Percentiles rank a stretch among this genome's conserved stretches.
Conservation (phyloP, 2,113 vertebrate species). For the Lethenteron reissneri region DNA sequence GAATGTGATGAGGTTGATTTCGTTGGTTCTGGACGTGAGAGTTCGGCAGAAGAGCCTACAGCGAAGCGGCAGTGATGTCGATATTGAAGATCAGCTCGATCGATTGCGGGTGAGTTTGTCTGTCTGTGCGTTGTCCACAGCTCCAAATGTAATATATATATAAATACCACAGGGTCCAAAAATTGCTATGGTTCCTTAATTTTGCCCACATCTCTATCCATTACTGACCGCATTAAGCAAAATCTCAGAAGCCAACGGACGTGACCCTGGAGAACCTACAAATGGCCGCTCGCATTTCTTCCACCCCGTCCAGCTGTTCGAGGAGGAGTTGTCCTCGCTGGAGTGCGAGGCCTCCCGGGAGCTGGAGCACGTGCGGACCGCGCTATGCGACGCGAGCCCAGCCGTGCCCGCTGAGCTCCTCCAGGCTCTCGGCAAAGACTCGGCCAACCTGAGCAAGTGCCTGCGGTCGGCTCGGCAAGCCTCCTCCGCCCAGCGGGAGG, state of each 20-base stretch:
- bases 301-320: conserved; percentile 30
- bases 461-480: conserved; percentile 30
- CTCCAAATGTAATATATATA: too few species aligned
- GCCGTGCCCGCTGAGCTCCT: conserved; percentile 62
- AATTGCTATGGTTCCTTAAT: too few species aligned
- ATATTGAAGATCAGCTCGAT: too few species aligned
- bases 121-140: too few species aligned
- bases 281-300: too few species aligned
- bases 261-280: too few species aligned
- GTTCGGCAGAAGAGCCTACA: conserved; percentile 10
- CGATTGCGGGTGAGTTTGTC: too few species aligned
- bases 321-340: conserved; percentile 45
- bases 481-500: conserved; percentile 30
- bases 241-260: not conserved
- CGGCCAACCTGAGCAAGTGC: conserved; percentile 50
- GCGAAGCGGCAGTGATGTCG: too few species aligned
- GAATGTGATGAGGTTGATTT: conserved; percentile 45
- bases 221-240: too few species aligned
- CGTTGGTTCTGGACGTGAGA: conserved; percentile 58
- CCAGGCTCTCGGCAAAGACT: conserved; percentile 61
- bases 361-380: conserved; percentile 29
- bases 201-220: too few species aligned
- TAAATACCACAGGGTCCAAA: too few species aligned
- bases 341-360: conserved; percentile 36
- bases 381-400: conserved; percentile 27